phyloP scores from a whole-genome alignment of 2,888 invertebrate species.

The Torymus auratus region DNA sequence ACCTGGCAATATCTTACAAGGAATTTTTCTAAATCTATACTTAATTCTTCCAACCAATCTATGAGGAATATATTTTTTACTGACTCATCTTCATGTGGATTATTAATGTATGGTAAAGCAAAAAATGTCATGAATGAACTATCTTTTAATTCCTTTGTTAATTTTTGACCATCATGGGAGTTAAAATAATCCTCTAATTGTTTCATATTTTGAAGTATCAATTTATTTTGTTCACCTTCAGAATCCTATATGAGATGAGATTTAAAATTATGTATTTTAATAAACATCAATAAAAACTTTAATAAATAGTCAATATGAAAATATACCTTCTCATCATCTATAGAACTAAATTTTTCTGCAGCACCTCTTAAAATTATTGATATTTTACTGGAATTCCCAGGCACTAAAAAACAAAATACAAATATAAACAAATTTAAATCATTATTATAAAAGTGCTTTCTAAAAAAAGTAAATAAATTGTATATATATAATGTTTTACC shows the following conservation, averaged over 20 bases:
- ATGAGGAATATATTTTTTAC: conserved; percentile 78
- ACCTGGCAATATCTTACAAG: conserved; percentile 60
- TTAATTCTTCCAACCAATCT: conserved; percentile 63
- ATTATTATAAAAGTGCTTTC: background rate
- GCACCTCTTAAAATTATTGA: conserved; percentile 31
- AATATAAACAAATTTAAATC: background rate
- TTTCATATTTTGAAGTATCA: conserved; percentile 67
- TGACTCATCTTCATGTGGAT: conserved; percentile 78
- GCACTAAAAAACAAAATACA: conserved; percentile 25
- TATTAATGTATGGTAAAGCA: conserved; percentile 79
- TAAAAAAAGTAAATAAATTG: background rate
- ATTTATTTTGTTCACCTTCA: conserved; percentile 37
- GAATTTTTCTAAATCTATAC: conserved; percentile 61
- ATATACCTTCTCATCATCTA: conserved; percentile 51
- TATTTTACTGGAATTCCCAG: conserved; percentile 14
- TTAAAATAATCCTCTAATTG: conserved; percentile 74
- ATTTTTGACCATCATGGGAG: conserved; percentile 77
- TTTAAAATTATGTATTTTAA: conserved; percentile 3
- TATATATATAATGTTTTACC: background rate
- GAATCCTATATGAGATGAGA: conserved; percentile 31
- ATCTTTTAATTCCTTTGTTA: conserved; percentile 78
- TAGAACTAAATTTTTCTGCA: conserved; percentile 32
- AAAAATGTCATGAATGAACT: conserved; percentile 79
- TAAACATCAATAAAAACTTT: background rate
- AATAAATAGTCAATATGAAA: background rate